Base-by-base conservation (phyloP, 2,797 vertebrate species). In the Danio kyathit region DNA sequence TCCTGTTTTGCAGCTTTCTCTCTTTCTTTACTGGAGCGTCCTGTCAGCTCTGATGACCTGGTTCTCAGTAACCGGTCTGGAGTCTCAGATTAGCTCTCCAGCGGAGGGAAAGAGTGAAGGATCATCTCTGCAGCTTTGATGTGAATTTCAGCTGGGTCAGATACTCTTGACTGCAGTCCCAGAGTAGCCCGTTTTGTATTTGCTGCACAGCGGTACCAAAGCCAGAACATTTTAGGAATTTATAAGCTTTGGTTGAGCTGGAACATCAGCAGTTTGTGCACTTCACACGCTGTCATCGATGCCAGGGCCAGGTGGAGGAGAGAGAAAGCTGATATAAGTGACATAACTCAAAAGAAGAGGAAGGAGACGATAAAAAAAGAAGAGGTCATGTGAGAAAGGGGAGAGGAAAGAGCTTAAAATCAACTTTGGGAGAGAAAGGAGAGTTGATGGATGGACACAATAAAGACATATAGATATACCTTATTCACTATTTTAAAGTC, bases 1-100 rank as follows among this genome's bases (percentile, higher is more conserved):
- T 74, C 51, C 51, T 29, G 29, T 29, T 73, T 54, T 66, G 73
- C 75, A 44, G 46, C 59, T 63, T 81, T 70, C 44, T 48, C 66
- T 75, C 65, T 76, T 51, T 40, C 57, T 74, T n/a, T 74, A 51
- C 73, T 74, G 48, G 17, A 59, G 52, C 41, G 38, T 29, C 41
- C 56, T 54, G 77, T 79, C 56, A 79, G 76, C 60, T 79, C 44
- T 72, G 57, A 72, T 63, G 67, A 79, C 67, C 77, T 79, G 46
- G 56, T 79, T 72, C 67, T 71, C 16, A n/a, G 57, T 61, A 79
- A 71, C 69, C 13, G 77, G 77, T 80, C 67, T 73, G 69, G 48
- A 71, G 56, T 51, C 77, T 79, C 67, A 79, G 77, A 80, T 73
- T 72, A 80, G 77, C 46, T 71, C 57, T 79, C 46, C 67, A 63